These are phyloP conservation scores for Papilio xuthus DNA, from an alignment of 1,140 invertebrate species.

Conservation along the genomic window DNA sequence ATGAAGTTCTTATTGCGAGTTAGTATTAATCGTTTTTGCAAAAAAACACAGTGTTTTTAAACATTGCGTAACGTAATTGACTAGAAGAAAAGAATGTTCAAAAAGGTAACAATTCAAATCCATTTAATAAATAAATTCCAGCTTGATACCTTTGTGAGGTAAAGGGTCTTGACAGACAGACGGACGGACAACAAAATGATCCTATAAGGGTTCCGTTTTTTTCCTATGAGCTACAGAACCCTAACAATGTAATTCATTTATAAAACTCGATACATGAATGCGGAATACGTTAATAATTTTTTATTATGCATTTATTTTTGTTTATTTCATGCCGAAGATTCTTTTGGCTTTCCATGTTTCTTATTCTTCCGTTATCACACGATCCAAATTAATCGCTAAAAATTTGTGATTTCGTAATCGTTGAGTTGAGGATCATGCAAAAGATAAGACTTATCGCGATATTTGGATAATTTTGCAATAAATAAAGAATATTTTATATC, in stretches of 20 bases:
- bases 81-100: no score
- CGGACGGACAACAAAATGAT: no score
- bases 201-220: no score
- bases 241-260: background rate
- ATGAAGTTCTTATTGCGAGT: background rate
- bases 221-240: no score
- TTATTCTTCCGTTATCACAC: background rate
- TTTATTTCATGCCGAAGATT: background rate
- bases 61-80: no score
- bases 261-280: background rate
- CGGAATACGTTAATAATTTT: background rate
- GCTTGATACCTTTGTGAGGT: no score
- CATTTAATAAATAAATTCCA: no score
- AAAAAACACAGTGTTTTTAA: no score
- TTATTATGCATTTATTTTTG: background rate
- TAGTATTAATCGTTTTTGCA: no score
- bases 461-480: constrained; percentile 27
- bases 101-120: no score
- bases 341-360: background rate
- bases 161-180: no score
- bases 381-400: constrained; percentile 1
- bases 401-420: constrained; percentile 32
- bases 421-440: background rate
- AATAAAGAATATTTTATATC: constrained; percentile 18
- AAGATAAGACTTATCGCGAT: constrained; percentile 22